A percentile compares a stretch with the other conserved stretches of the same genome.
Conservation (phyloP, 2,113 vertebrate genomes). For the Festucalex cinctus region DNA sequence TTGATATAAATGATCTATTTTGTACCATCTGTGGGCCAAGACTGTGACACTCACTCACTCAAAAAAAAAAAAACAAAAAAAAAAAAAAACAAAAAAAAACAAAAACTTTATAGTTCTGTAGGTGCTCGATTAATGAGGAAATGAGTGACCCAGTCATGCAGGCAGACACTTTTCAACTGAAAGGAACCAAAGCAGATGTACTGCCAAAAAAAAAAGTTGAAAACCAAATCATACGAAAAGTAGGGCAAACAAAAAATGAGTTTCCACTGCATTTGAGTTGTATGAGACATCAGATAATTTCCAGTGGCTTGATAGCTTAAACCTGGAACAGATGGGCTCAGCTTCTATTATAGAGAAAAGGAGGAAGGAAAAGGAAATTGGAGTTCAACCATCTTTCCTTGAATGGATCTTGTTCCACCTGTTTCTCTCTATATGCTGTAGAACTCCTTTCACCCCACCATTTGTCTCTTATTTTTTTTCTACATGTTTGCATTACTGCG, state of each 20-base stretch:
- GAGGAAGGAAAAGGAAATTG: neutral
- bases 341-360: neutral
- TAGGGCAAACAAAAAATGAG: neutral
- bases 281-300: neutral
- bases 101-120: too few relatives aligned
- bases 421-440: neutral
- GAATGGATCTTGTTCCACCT: neutral
- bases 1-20: too few relatives aligned
- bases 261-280: neutral
- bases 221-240: neutral
- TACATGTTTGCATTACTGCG: constrained; percentile 9
- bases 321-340: neutral
- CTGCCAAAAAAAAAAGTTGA: neutral
- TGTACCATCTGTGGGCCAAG: too few relatives aligned
- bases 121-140: too few relatives aligned
- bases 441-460: neutral
- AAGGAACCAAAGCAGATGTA: neutral
- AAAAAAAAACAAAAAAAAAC: too few relatives aligned
- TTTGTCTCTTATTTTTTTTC: neutral
- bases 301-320: neutral
- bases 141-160: too few relatives aligned
- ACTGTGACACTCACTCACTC: too few relatives aligned
- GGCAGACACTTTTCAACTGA: neutral
- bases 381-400: neutral
- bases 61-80: too few relatives aligned